Evolutionary conservation across 2,888 invertebrate species (phyloP).

Genomic region (Eutolmus rufibarbis): DNA sequence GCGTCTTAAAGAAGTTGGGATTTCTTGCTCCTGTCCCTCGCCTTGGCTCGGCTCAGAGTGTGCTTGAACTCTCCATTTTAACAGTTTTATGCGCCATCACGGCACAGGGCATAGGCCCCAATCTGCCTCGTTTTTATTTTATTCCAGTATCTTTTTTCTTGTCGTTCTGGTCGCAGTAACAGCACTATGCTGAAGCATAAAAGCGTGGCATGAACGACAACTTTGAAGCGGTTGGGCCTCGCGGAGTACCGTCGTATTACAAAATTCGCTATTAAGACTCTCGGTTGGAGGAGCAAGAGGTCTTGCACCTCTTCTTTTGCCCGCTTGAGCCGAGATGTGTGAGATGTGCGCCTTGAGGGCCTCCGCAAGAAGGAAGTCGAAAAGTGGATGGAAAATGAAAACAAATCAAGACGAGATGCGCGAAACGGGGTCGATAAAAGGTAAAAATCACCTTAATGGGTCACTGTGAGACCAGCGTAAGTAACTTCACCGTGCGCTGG

Average conservation of each 20-base stretch:
- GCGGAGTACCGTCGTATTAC: not conserved
- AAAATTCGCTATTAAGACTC: conserved; percentile 3
- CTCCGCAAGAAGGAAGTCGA: conserved; percentile 23
- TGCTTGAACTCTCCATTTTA: conserved; percentile 33
- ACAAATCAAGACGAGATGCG: conserved; percentile 9
- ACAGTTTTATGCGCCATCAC: conserved; percentile 33
- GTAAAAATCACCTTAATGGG: conserved; percentile 39
- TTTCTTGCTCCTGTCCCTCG: conserved; percentile 37
- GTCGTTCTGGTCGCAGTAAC: not conserved
- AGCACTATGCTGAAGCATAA: not conserved
- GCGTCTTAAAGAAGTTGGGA: not conserved
- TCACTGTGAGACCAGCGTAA: conserved; percentile 12
- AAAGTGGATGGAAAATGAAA: conserved; percentile 23
- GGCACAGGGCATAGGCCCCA: conserved; percentile 27
- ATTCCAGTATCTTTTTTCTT: not conserved
- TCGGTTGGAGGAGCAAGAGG: not conserved
- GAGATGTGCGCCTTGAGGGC: not conserved
- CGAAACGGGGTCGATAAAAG: conserved; percentile 39
- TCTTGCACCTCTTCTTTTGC: not conserved
- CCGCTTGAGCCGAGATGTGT: not conserved
- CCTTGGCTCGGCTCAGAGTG: conserved; percentile 22
- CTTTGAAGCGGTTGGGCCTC: not conserved
- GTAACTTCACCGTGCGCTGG: not conserved
- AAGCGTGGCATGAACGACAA: not conserved
- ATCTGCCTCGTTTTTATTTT: not conserved